Evolutionary conservation across 2,113 vertebrate genomes (phyloP).

Genomic region (Romanogobio albipinnatus): DNA sequence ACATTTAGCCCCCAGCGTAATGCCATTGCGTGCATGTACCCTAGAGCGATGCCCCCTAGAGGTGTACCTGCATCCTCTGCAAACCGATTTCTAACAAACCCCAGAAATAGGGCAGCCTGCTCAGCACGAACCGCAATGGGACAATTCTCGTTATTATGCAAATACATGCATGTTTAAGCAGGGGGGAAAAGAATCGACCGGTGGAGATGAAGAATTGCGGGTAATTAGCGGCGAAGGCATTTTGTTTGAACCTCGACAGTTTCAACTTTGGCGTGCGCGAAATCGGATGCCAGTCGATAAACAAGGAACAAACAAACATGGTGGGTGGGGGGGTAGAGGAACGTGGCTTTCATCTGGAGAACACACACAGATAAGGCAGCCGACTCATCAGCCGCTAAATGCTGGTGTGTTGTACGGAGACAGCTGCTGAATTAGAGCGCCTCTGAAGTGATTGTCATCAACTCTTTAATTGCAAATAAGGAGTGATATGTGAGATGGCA

Average conservation of each 20-base stretch:
- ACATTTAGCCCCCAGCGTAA: neutral
- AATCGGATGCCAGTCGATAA: conserved; percentile 73
- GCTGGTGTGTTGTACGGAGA: conserved; percentile 52
- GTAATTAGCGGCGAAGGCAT: conserved; percentile 75
- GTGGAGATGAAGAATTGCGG: conserved; percentile 75
- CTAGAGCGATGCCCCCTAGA: conserved; percentile 55
- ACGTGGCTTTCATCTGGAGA: conserved; percentile 72
- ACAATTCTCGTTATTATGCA: conserved; percentile 76
- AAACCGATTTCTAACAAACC: conserved; percentile 57
- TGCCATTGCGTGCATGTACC: conserved; percentile 19
- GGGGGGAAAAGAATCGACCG: conserved; percentile 55
- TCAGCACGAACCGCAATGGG: conserved; percentile 59
- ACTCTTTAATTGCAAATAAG: conserved; percentile 65
- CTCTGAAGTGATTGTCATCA: conserved; percentile 65
- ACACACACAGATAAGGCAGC: conserved; percentile 63
- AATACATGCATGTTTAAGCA: conserved; percentile 74
- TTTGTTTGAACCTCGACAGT: conserved; percentile 77
- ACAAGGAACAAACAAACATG: conserved; percentile 71
- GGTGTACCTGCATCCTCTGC: conserved; percentile 58
- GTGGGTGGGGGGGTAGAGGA: conserved; percentile 57
- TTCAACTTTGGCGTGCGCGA: conserved; percentile 67
- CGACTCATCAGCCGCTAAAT: conserved; percentile 68
- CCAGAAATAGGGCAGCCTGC: conserved; percentile 70
- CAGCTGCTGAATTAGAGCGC: conserved; percentile 68
- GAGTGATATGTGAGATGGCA: conserved; percentile 55